A percentile compares a stretch with the other conserved stretches of the same genome.
These are phyloP conservation scores for Stichopus chloronotus DNA, from an alignment of 35 echinoderm and acorn worm species.

Conservation along the genomic window DNA sequence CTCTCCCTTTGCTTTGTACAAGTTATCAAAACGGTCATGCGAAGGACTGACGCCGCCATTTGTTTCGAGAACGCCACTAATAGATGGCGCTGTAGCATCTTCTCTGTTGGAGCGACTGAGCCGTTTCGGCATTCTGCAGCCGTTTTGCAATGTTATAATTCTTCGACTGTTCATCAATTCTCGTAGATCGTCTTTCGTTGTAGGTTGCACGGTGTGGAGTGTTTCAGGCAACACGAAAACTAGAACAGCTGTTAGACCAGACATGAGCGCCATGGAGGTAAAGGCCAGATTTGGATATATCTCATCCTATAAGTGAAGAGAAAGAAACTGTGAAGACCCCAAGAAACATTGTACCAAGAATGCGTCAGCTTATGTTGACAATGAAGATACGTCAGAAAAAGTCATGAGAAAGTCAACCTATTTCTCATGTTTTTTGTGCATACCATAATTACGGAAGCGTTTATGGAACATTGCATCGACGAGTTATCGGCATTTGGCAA, in stretches of 20 bases:
- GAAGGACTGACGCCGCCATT: too few species aligned
- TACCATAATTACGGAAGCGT: too few species aligned
- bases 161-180: neutral
- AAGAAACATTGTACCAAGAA: neutral
- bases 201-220: neutral
- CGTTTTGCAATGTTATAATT: conserved; percentile 1
- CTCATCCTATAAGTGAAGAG: neutral
- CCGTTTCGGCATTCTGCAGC: neutral
- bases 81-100: neutral
- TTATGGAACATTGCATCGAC: too few species aligned
- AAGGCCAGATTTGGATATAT: neutral
- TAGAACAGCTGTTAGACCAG: neutral
- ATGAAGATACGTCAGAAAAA: too few species aligned
- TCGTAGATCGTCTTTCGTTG: neutral
- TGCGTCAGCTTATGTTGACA: too few species aligned
- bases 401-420: too few species aligned
- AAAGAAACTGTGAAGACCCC: neutral
- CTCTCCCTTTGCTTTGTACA: too few species aligned
- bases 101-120: neutral
- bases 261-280: neutral
- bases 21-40: too few species aligned
- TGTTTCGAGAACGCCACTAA: too few species aligned
- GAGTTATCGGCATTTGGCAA: too few species aligned
- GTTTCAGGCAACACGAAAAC: conserved; percentile 4
- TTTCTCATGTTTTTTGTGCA: too few species aligned